A percentile compares a stretch with the other conserved stretches of the same genome.
phyloP scores from a whole-genome alignment of 1,140 invertebrate species.

The Drosophila bocki region DNA sequence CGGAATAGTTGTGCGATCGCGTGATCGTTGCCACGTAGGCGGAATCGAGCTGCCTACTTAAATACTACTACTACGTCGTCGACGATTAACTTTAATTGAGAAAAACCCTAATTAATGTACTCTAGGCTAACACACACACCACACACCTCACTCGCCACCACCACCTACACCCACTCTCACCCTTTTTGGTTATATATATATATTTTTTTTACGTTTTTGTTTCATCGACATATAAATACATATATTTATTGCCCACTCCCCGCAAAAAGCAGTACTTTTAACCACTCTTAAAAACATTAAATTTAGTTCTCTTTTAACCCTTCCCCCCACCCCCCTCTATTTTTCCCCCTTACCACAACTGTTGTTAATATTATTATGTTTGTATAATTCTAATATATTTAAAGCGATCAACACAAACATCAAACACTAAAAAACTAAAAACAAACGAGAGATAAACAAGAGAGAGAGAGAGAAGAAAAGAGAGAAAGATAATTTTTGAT shows the following conservation, averaged over 20 bases:
- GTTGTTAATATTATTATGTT: slow-evolving; percentile 82
- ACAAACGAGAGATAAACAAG: slow-evolving; percentile 16
- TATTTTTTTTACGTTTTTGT: slow-evolving; percentile 32
- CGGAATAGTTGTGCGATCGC: slow-evolving; percentile 84
- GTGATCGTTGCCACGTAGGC: slow-evolving; percentile 82
- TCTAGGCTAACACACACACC: slow-evolving; percentile 54
- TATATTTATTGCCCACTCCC: slow-evolving; percentile 63
- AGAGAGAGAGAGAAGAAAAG: not conserved
- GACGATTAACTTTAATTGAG: slow-evolving; percentile 57
- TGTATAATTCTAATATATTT: slow-evolving; percentile 73
- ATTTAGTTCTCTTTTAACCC: slow-evolving; percentile 17
- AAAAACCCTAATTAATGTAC: slow-evolving; percentile 61
- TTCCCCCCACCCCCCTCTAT: not conserved
- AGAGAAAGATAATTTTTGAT: slow-evolving; percentile 42
- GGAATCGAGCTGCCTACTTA: slow-evolving; percentile 59
- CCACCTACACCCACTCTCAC: too few relatives aligned
- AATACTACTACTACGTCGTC: slow-evolving; percentile 26
- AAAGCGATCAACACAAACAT: slow-evolving; percentile 39
- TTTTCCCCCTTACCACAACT: slow-evolving; percentile 64
- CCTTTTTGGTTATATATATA: slow-evolving; percentile 16
- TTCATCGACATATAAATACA: slow-evolving; percentile 34
- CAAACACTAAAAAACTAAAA: slow-evolving; percentile 39
- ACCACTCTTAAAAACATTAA: slow-evolving; percentile 12
- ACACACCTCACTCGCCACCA: slow-evolving; percentile 19
- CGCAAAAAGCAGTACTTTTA: slow-evolving; percentile 34